Evolutionary conservation across 1,140 invertebrate genomes (phyloP).

Genomic region (Calephelis nemesis): DNA sequence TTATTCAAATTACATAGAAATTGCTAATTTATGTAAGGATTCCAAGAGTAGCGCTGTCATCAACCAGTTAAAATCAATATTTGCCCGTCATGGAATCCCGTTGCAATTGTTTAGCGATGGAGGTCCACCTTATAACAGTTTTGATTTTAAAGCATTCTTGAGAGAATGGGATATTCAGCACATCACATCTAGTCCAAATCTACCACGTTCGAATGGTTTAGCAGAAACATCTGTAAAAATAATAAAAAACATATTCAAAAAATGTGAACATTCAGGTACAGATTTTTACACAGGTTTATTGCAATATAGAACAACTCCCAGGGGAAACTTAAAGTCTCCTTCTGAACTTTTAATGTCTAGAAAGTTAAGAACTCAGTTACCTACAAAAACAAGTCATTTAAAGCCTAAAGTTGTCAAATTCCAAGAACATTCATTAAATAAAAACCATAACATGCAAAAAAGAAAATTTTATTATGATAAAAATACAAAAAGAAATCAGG

Average conservation of each 20-base stretch:
- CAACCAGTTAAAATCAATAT: conserved; percentile 18
- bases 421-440: no score
- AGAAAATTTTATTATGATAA: no score
- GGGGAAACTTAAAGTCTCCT: conserved; percentile 26
- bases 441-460: no score
- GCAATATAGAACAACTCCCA: conserved; percentile 32
- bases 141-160: conserved; percentile 28
- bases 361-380: no score
- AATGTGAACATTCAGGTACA: conserved; percentile 27
- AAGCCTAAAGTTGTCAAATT: no score
- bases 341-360: no score
- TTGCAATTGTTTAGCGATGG: conserved; percentile 28
- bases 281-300: conserved; percentile 33
- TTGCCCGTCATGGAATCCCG: conserved; percentile 34
- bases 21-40: no score
- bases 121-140: conserved; percentile 30
- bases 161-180: conserved; percentile 32
- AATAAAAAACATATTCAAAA: conserved; percentile 30
- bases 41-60: no score
- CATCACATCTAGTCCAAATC: conserved; percentile 32
- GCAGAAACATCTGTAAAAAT: conserved; percentile 28
- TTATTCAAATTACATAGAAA: not conserved
- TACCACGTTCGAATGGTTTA: conserved; percentile 31
- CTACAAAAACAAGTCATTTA: no score
- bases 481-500: no score